Conservation (phyloP, 2,888 invertebrate species). For the Drosophila niveifrons region DNA sequence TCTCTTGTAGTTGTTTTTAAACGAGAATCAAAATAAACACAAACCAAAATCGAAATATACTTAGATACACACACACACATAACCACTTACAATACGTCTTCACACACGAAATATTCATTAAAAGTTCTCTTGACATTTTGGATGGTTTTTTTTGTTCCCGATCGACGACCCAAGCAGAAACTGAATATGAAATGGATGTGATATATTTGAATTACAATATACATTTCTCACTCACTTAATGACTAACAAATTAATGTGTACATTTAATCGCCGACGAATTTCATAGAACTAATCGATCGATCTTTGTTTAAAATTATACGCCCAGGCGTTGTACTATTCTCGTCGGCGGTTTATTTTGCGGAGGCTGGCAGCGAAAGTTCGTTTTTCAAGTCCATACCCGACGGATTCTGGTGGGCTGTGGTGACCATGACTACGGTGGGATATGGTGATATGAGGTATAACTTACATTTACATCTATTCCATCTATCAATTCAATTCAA, state of each 20-base stretch:
- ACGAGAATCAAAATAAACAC: constrained; percentile 5
- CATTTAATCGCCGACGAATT: constrained; percentile 15
- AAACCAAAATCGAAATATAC: constrained; percentile 4
- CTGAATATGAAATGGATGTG: constrained; percentile 25
- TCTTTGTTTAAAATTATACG: constrained; percentile 64
- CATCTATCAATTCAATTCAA: constrained; percentile 39
- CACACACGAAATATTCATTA: background rate
- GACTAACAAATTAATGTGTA: constrained; percentile 6
- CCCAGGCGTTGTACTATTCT: constrained; percentile 99
- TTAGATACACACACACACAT: constrained; percentile 1
- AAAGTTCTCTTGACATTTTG: background rate
- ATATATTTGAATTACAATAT: background rate
- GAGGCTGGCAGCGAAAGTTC: constrained; percentile 99
- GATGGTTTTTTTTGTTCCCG: constrained; percentile 18
- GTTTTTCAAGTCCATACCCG: constrained; percentile 99
- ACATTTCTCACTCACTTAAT: constrained; percentile 1
- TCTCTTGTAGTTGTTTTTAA: constrained; percentile 70
- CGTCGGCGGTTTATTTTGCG: constrained; percentile 99
- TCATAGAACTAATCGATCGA: constrained; percentile 48
- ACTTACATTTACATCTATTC: constrained; percentile 60
- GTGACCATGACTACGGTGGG: constrained; percentile 99
- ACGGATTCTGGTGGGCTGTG: constrained; percentile 99
- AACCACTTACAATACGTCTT: constrained; percentile 2
- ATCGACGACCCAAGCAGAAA: constrained; percentile 43
- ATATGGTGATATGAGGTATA: constrained; percentile 99